These are phyloP conservation scores for Myanophis thanlyinensis DNA, from an alignment of 2,113 vertebrate genomes.

Conservation along the genomic window DNA sequence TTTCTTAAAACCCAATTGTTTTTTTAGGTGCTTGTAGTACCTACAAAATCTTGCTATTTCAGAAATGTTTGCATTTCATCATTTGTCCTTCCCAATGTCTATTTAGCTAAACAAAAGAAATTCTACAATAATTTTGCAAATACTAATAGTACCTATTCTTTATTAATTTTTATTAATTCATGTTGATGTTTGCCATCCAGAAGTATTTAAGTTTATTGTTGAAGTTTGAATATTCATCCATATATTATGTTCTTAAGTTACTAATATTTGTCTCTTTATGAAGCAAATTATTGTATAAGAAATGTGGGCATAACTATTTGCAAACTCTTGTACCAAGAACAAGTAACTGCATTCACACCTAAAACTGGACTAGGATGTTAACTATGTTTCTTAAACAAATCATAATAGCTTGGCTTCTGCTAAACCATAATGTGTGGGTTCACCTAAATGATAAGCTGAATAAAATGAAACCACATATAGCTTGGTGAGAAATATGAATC, in stretches of 20 bases:
- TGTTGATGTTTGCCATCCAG: not conserved
- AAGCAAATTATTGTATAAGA: not conserved
- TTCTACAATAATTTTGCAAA: not conserved
- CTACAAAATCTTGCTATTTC: not conserved
- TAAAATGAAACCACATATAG: not conserved
- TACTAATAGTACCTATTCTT: not conserved
- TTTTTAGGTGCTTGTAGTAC: not conserved
- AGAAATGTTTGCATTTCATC: not conserved
- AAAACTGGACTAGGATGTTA: not conserved
- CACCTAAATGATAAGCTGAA: not conserved
- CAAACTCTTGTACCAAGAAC: not conserved
- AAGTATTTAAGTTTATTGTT: not conserved
- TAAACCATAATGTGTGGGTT: not conserved
- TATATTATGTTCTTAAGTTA: not conserved
- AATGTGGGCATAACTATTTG: not conserved
- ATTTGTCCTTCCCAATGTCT: not conserved
- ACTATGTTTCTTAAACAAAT: not conserved
- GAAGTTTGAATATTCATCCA: not conserved
- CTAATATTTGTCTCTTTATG: not conserved
- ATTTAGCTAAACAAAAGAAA: not conserved
- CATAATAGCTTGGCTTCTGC: not conserved
- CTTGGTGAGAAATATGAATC: not conserved
- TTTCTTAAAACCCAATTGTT: not conserved
- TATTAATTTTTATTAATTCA: not conserved
- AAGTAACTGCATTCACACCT: not conserved